Evolutionary conservation across 2,888 invertebrate genomes (phyloP).

Genomic region (Andrena minutula): DNA sequence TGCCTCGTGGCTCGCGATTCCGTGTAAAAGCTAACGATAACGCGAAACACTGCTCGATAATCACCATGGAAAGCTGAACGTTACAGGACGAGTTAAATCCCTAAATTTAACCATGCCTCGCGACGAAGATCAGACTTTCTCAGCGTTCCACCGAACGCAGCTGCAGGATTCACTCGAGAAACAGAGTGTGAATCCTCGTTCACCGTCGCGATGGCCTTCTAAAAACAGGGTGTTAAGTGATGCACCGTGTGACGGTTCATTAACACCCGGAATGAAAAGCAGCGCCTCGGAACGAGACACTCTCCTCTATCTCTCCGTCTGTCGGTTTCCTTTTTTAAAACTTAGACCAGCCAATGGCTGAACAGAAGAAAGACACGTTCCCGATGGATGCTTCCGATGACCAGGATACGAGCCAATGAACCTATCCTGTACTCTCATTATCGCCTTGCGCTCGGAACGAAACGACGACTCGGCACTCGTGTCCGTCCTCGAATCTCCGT

Average conservation of each 20-base stretch:
- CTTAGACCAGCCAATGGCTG: conserved; percentile 30
- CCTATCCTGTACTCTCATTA: conserved; percentile 45
- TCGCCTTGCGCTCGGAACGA: conserved; percentile 16
- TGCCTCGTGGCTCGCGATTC: conserved; percentile 20
- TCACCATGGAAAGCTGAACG: background rate
- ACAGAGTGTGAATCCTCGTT: background rate
- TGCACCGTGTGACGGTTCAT: conserved; percentile 79
- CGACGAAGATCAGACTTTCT: background rate
- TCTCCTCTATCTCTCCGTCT: background rate
- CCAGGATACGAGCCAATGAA: conserved; percentile 48
- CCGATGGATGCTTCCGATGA: conserved; percentile 46
- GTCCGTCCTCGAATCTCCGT: background rate
- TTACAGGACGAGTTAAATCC: background rate
- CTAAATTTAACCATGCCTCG: background rate
- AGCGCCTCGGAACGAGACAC: background rate
- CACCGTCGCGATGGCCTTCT: conserved; percentile 38
- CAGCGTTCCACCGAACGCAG: background rate
- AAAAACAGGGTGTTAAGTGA: conserved; percentile 75
- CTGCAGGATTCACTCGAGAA: background rate
- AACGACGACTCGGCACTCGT: background rate
- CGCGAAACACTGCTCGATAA: conserved; percentile 6
- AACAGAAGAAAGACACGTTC: conserved; percentile 56
- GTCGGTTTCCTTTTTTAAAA: conserved; percentile 6
- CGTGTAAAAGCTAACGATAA: background rate
- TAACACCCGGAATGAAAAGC: conserved; percentile 69